A percentile compares a stretch with the other conserved stretches of the same genome.
Evolutionary conservation across 1,140 invertebrate species (phyloP).

Genomic region (Meteorus sp.): DNA sequence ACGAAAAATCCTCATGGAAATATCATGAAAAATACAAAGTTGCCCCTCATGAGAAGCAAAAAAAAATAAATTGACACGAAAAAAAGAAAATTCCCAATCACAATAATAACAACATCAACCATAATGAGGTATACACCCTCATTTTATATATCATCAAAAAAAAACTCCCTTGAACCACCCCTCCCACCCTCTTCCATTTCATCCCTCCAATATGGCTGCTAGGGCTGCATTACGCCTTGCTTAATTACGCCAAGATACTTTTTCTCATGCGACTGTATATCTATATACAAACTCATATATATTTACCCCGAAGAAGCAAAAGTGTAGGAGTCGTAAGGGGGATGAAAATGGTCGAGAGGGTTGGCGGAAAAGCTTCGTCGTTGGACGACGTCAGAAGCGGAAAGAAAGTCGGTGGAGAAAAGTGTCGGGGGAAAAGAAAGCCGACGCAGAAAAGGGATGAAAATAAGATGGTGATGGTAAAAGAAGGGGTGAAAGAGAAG

Average conservation of each 20-base stretch:
- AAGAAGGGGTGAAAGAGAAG: conserved; percentile 2
- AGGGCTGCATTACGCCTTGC: conserved; percentile 48
- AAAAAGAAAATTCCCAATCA: no score
- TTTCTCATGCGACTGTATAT: conserved; percentile 22
- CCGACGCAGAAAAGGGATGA: conserved; percentile 10
- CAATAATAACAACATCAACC: no score
- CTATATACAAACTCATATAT: no score
- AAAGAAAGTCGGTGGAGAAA: conserved; percentile 5
- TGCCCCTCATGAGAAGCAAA: no score
- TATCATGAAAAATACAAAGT: no score
- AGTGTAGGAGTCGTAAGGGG: conserved; percentile 8
- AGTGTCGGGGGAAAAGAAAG: neutral
- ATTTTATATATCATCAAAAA: no score
- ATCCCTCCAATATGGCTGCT: conserved; percentile 43
- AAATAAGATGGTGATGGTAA: conserved; percentile 10
- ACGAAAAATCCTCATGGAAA: no score
- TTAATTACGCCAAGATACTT: conserved; percentile 52
- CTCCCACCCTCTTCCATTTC: neutral
- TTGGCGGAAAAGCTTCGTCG: neutral
- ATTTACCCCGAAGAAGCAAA: conserved; percentile 10
- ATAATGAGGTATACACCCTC: neutral
- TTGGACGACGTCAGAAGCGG: neutral
- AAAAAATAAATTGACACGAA: no score
- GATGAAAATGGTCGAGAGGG: neutral
- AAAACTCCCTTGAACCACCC: conserved; percentile 4